phyloP scores from a whole-genome alignment of 2,797 vertebrate genomes.

The Distichodus sexfasciatus region DNA sequence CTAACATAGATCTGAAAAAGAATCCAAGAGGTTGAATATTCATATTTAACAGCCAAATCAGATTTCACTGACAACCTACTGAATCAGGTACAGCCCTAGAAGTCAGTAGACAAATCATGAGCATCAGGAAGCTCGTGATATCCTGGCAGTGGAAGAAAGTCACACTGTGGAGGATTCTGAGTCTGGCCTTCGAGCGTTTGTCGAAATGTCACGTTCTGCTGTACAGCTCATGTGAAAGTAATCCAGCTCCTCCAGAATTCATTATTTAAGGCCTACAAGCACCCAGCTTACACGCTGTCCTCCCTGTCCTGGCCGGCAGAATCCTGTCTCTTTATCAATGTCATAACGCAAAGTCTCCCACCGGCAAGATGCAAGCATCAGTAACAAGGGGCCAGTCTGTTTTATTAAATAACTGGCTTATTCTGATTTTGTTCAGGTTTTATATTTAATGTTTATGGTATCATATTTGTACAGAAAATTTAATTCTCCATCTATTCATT shows the following conservation, averaged over 20 bases:
- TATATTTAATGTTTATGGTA: no score
- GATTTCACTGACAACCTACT: no score
- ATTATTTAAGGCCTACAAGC: conserved; percentile 22
- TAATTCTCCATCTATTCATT: no score
- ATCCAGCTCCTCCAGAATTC: conserved; percentile 2
- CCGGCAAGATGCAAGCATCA: no score
- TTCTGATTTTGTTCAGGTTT: no score
- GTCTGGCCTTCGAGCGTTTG: not conserved
- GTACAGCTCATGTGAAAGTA: conserved; percentile 4
- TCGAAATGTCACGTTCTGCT: conserved; percentile 8
- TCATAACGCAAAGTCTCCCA: no score
- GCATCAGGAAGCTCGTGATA: not conserved
- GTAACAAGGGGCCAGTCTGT: no score
- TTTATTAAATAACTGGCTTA: no score
- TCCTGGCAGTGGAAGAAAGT: not conserved
- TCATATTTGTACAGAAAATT: no score
- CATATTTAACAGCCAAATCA: no score
- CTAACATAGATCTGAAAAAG: no score
- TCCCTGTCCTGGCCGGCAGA: not conserved
- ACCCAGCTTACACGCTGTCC: not conserved
- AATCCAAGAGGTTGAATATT: no score
- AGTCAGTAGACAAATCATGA: not conserved
- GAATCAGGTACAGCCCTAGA: not conserved
- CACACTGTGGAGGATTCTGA: not conserved
- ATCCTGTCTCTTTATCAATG: not conserved